Conservation (phyloP, 2,888 invertebrate species). For the Diploptera punctata region DNA sequence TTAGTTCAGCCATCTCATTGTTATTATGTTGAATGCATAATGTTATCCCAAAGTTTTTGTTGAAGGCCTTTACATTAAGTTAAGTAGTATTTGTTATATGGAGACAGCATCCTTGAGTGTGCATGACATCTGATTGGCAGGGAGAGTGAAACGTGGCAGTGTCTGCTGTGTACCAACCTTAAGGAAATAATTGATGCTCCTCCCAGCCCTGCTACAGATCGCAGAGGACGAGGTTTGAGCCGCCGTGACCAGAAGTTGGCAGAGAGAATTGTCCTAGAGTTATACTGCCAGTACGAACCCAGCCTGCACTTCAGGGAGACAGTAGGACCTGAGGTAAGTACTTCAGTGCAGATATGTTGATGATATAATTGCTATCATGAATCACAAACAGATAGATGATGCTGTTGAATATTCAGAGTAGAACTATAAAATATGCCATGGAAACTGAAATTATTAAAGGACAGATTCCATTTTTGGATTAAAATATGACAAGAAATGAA, state of each 20-base stretch:
- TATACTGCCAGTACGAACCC: constrained; percentile 90
- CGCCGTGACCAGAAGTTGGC: constrained; percentile 71
- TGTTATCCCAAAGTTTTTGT: neutral
- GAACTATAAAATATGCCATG: no score
- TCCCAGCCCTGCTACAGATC: constrained; percentile 50
- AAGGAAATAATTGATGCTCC: constrained; percentile 62
- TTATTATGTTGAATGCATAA: no score
- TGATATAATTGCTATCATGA: no score
- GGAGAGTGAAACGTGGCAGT: constrained; percentile 91
- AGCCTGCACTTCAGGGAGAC: constrained; percentile 89
- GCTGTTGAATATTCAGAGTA: no score
- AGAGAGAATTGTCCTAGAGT: constrained; percentile 85
- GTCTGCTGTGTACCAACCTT: constrained; percentile 86
- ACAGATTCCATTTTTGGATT: no score
- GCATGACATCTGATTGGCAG: constrained; percentile 54
- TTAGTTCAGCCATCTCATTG: no score
- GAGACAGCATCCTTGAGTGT: constrained; percentile 19
- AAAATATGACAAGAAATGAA: no score
- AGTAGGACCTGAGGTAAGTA: constrained; percentile 71
- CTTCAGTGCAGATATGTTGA: no score
- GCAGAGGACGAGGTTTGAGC: constrained; percentile 59
- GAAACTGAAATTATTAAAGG: no score
- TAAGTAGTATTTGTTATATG: neutral
- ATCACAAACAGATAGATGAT: no score
- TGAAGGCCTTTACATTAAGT: constrained; percentile 42